These are phyloP conservation scores for Adrianichthys oophorus DNA, from an alignment of 2,797 vertebrate genomes.

Conservation along the genomic window DNA sequence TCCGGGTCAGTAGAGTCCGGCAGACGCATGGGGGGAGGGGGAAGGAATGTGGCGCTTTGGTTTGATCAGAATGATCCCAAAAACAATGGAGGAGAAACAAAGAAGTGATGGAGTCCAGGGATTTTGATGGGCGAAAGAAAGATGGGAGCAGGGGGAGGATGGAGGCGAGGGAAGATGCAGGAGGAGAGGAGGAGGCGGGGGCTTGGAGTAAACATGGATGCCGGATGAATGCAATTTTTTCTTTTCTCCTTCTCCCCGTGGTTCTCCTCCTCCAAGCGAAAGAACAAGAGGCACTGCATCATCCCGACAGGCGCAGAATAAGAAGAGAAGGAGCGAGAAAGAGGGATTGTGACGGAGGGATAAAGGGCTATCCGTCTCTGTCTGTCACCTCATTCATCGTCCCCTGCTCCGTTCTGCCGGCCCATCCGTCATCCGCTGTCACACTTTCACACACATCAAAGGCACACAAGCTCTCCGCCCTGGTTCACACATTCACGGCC, in stretches of 20 bases:
- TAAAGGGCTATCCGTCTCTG: slow-evolving; percentile 95
- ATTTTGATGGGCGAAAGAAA: slow-evolving; percentile 41
- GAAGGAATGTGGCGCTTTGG: slow-evolving; percentile 56
- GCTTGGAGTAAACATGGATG: slow-evolving; percentile 66
- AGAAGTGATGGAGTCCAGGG: slow-evolving; percentile 46
- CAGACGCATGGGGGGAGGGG: slow-evolving; percentile 19
- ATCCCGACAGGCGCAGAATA: slow-evolving; percentile 90
- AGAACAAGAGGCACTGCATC: slow-evolving; percentile 97
- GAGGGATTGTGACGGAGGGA: slow-evolving; percentile 90
- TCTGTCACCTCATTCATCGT: slow-evolving; percentile 95
- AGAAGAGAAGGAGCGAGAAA: slow-evolving; percentile 73
- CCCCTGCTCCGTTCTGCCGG: slow-evolving; percentile 87
- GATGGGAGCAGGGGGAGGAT: slow-evolving; percentile 22
- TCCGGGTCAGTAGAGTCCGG: slow-evolving; percentile 5
- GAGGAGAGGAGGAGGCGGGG: slow-evolving; percentile 12
- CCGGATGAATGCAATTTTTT: slow-evolving; percentile 71
- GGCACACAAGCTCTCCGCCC: slow-evolving; percentile 47
- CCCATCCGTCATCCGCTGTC: slow-evolving; percentile 93
- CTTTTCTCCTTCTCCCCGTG: slow-evolving; percentile 56
- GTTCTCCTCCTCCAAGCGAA: slow-evolving; percentile 60
- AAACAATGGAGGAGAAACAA: slow-evolving; percentile 50
- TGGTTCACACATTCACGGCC: slow-evolving; percentile 50
- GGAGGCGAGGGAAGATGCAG: slow-evolving; percentile 39
- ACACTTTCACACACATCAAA: slow-evolving; percentile 67
- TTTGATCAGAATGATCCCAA: slow-evolving; percentile 48